Evolutionary conservation across 1,140 invertebrate genomes (phyloP).

Genomic region (Trichonephila clavipes): DNA sequence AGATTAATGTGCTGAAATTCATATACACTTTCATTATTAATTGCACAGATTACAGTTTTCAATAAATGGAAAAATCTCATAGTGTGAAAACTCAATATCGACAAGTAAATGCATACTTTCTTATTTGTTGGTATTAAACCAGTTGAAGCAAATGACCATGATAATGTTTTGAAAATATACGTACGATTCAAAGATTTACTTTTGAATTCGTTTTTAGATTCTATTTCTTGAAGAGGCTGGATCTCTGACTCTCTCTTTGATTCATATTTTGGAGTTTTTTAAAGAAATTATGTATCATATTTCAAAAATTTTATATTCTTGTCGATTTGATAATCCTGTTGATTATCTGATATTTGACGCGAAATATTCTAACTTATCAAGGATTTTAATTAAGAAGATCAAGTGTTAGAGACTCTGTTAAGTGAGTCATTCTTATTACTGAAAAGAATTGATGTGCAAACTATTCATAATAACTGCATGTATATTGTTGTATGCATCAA

Average conservation of each 20-base stretch:
- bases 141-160: background rate
- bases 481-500: too few relatives aligned
- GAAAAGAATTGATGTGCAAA: too few relatives aligned
- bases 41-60: background rate
- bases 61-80: background rate
- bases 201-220: background rate
- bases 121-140: background rate
- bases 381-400: too few relatives aligned
- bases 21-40: background rate
- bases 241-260: too few relatives aligned
- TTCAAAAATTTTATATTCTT: background rate
- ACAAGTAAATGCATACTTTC: background rate
- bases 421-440: too few relatives aligned
- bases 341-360: too few relatives aligned
- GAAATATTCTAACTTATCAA: too few relatives aligned
- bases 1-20: background rate
- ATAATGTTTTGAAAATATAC: background rate
- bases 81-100: background rate
- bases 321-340: background rate
- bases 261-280: too few relatives aligned
- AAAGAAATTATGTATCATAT: background rate
- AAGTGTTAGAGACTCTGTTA: too few relatives aligned
- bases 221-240: background rate
- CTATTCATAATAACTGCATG: too few relatives aligned
- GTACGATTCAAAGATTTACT: background rate